Percentiles rank a stretch among this genome's conserved stretches.
Evolutionary conservation across 2,113 vertebrate species (phyloP).

Genomic region (Macroglossus sobrinus): DNA sequence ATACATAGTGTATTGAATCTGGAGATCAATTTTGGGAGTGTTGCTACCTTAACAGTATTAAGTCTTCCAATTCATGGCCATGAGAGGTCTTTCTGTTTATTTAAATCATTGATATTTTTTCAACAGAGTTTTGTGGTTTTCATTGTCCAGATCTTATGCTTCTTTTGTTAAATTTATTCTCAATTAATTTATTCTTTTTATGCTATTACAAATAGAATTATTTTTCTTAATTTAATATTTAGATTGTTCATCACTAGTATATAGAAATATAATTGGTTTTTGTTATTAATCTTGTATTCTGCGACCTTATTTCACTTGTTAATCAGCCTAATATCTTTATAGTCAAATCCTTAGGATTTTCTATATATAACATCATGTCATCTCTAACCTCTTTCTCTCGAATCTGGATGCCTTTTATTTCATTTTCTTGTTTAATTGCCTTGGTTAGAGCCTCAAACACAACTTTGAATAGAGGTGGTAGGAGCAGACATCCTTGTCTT

Average conservation of each 20-base stretch:
- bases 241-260: neutral
- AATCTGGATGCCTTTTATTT: neutral
- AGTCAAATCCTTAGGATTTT: constrained; percentile 1
- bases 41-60: neutral
- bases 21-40: neutral
- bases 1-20: neutral
- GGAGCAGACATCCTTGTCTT: neutral
- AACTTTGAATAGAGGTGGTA: neutral
- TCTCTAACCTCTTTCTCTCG: neutral
- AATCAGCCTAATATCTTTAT: neutral
- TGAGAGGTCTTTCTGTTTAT: neutral
- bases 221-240: neutral
- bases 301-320: neutral
- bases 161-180: constrained; percentile 13
- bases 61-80: neutral
- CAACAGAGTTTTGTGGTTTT: neutral
- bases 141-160: neutral
- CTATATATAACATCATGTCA: neutral
- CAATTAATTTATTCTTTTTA: neutral
- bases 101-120: neutral
- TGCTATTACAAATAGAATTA: neutral
- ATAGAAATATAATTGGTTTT: neutral
- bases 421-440: neutral
- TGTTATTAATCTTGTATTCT: neutral
- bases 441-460: neutral